Base-by-base conservation (phyloP, 1,140 invertebrate genomes). In the Leptinotarsa defecta region DNA sequence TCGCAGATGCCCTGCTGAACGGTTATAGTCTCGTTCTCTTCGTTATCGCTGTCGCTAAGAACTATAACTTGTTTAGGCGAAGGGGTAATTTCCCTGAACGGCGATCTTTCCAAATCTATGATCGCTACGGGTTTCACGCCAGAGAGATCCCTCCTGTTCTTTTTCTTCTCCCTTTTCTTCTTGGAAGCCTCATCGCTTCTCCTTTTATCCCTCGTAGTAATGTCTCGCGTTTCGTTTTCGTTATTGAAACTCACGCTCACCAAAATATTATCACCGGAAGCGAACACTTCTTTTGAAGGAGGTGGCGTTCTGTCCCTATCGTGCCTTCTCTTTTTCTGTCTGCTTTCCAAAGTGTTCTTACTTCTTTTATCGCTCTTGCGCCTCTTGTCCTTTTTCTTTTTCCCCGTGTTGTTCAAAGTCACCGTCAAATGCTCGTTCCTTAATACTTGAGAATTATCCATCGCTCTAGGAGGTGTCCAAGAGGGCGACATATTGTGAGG, bases 211-310 rank as follows among this genome's bases (percentile, higher is more conserved):
- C 86, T 86, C 57, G 87, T 61, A n/a, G 87, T 83, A 79, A 88
- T 85, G 74, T 88, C 85, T 76, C 89, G 85, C 27, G 76, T 87
- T 68, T 89, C 88, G 74, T 90, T 89, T 72, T 92, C 91, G 77
- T 94, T 93, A 81, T 93, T 94, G 84, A 96, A 97, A 85, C 94
- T 96, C 6, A 97, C 94, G 85, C 94, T 96, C 0, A 97, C 94
- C 48, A 96, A 88, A 72, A 97, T 96, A 83, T 96, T 96, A 85
- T 96, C 94, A 4, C 95, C 95, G 27, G 94, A 95, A 0, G 95
- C 94, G 82, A 96, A 96, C 0, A 97, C 94, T 86, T 96, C 95
- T 84, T 97, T 97, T 0, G 91, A 93, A 2, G 93, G 93, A 4
- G 89, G 86, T 0, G 90, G 89, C 0, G 88, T 88, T 72, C 88